Evolutionary conservation across 2,797 vertebrate genomes (phyloP).

Genomic region (Catostomus latipinnis): DNA sequence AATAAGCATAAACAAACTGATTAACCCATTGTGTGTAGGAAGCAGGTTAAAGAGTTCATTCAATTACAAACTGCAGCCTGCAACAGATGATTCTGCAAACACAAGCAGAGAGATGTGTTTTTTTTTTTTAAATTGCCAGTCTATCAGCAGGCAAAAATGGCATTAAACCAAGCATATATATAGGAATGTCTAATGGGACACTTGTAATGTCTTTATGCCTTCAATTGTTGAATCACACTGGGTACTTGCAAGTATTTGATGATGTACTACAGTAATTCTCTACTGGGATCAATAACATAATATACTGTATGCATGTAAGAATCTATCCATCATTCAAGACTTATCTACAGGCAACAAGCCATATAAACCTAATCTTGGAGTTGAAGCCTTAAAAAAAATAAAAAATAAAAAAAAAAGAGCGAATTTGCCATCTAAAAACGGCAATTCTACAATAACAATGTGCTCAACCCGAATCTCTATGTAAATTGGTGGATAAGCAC

Average conservation of each 20-base stretch:
- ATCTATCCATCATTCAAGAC: not conserved
- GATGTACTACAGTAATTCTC: not conserved
- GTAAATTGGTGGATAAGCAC: conserved; percentile 4
- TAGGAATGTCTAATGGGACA: not conserved
- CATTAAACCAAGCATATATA: not conserved
- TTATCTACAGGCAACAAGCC: not conserved
- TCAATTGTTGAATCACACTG: not conserved
- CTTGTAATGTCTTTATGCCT: too few species aligned
- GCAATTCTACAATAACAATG: not conserved
- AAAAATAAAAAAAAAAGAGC: not conserved
- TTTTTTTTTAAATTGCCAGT: too few species aligned
- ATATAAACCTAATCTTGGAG: not conserved
- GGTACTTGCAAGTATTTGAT: not conserved
- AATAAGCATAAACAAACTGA: conserved; percentile 31
- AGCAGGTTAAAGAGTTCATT: conserved; percentile 4
- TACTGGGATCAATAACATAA: not conserved
- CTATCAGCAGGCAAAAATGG: too few species aligned
- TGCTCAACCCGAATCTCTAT: conserved; percentile 1
- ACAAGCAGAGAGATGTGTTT: not conserved
- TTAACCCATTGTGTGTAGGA: conserved; percentile 41
- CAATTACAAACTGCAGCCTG: not conserved
- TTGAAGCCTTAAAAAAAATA: not conserved
- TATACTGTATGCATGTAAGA: not conserved
- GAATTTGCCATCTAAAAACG: not conserved
- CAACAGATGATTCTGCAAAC: conserved; percentile 22